Evolutionary conservation across 2,113 vertebrate genomes (phyloP).

Genomic region (Manacus vitellinus): DNA sequence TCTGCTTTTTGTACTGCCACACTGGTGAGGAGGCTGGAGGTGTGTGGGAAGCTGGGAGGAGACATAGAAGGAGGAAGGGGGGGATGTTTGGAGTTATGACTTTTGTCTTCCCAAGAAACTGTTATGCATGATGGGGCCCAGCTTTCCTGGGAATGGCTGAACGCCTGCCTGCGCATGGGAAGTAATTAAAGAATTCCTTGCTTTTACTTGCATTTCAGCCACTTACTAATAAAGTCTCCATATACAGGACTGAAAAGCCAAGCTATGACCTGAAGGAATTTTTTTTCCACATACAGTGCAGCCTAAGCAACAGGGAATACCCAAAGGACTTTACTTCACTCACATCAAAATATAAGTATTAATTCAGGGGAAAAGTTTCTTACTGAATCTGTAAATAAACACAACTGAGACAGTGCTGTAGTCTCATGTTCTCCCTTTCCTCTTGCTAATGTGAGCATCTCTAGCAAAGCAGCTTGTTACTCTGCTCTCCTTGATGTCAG

Average conservation of each 20-base stretch:
- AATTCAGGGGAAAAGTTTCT: background rate
- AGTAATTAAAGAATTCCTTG: background rate
- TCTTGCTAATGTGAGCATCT: background rate
- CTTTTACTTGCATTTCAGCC: background rate
- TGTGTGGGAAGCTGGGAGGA: background rate
- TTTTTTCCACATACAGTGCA: background rate
- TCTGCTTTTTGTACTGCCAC: background rate
- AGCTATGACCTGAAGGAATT: background rate
- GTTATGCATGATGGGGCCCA: background rate
- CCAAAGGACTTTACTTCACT: background rate
- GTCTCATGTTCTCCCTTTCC: background rate
- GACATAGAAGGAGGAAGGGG: background rate
- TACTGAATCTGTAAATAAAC: background rate
- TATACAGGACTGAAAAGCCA: background rate
- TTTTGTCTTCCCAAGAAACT: background rate
- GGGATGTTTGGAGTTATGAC: accelerated
- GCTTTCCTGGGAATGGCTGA: background rate
- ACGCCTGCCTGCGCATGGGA: background rate
- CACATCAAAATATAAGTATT: background rate
- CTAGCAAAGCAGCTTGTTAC: background rate
- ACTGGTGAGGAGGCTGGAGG: background rate
- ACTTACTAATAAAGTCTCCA: background rate
- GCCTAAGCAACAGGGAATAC: background rate
- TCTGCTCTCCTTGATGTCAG: background rate
- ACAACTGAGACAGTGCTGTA: background rate